A percentile compares a stretch with the other conserved stretches of the same genome.
phyloP scores from a whole-genome alignment of 2,113 vertebrate genomes.

The Aviceda subcristata region DNA sequence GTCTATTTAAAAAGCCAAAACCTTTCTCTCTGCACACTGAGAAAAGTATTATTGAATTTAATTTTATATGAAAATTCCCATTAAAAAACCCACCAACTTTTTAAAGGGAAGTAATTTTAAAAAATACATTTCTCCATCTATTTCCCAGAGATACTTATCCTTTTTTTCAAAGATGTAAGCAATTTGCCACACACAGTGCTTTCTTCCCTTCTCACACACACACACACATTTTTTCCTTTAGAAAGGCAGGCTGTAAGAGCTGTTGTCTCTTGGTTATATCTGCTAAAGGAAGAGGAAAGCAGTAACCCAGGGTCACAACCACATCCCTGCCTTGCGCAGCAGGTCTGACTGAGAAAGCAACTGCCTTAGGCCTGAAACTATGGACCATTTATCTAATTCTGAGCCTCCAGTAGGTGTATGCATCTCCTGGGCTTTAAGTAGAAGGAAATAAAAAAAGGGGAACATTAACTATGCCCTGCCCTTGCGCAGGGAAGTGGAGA shows the following conservation, averaged over 20 bases:
- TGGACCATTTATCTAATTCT: background rate
- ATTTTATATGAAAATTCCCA: background rate
- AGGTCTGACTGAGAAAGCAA: background rate
- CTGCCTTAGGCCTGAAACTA: background rate
- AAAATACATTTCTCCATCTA: background rate
- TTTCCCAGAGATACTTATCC: background rate
- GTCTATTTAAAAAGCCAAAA: background rate
- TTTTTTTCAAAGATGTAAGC: background rate
- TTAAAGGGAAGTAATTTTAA: background rate
- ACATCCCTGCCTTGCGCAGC: background rate
- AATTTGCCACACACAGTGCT: background rate
- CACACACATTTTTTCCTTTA: background rate
- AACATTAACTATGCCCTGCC: background rate
- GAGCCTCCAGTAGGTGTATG: background rate
- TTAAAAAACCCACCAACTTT: background rate
- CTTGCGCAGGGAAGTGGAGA: background rate
- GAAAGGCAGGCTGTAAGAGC: background rate
- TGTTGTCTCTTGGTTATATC: background rate
- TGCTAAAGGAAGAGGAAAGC: background rate
- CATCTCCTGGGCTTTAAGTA: background rate
- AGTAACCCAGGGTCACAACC: background rate
- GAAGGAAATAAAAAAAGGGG: background rate
- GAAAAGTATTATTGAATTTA: background rate
- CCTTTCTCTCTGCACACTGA: background rate
- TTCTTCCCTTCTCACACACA: background rate